Percentiles rank a stretch among this genome's conserved stretches.
Conservation (phyloP, 2,888 invertebrate species). For the Rotaria socialis region DNA sequence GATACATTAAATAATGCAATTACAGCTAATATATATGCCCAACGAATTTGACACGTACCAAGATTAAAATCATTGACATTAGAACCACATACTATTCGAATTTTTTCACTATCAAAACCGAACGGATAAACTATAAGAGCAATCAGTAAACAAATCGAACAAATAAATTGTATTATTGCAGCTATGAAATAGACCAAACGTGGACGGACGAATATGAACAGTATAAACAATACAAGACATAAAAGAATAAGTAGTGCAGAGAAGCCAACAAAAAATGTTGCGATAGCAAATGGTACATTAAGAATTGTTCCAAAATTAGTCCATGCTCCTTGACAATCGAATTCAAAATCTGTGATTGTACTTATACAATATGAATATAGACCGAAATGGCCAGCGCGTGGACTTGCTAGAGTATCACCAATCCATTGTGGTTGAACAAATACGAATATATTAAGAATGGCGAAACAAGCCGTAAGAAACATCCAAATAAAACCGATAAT, state of each 20-base stretch:
- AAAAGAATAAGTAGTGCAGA: slow-evolving; percentile 76
- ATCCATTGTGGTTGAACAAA: slow-evolving; percentile 77
- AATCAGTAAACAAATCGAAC: slow-evolving; percentile 75
- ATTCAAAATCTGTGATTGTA: slow-evolving; percentile 65
- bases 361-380: slow-evolving; percentile 77
- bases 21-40: slow-evolving; percentile 81
- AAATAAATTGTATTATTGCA: slow-evolving; percentile 79
- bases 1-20: slow-evolving; percentile 79
- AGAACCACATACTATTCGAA: slow-evolving; percentile 79
- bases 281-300: slow-evolving; percentile 71
- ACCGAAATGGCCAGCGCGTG: slow-evolving; percentile 83
- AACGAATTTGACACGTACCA: slow-evolving; percentile 75
- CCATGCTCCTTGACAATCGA: slow-evolving; percentile 68
- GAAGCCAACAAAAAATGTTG: slow-evolving; percentile 80
- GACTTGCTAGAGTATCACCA: slow-evolving; percentile 63
- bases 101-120: slow-evolving; percentile 79
- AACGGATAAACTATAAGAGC: slow-evolving; percentile 83
- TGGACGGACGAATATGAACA: slow-evolving; percentile 81
- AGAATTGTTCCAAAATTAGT: slow-evolving; percentile 70
- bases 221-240: slow-evolving; percentile 77
- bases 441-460: slow-evolving; percentile 86
- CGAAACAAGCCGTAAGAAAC: slow-evolving; percentile 91
- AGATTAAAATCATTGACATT: slow-evolving; percentile 69
- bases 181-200: slow-evolving; percentile 86
- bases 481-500: slow-evolving; percentile 96